Percentiles rank a stretch among this genome's conserved stretches.
Evolutionary conservation across 2,113 vertebrate genomes (phyloP).

Genomic region (Leuciscus idus): DNA sequence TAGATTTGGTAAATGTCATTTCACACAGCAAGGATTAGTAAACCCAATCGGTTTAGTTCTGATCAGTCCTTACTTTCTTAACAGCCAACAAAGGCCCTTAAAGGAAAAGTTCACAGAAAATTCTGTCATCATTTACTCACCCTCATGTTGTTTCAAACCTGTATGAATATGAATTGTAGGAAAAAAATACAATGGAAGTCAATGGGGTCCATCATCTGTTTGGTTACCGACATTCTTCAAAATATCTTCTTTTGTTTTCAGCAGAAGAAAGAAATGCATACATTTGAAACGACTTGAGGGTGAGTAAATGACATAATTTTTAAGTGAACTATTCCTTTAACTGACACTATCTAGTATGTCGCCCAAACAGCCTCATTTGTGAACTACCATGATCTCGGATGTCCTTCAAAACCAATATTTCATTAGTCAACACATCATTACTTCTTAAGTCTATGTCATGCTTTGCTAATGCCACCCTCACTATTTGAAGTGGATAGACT

Average conservation of each 20-base stretch:
- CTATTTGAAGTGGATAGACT: background rate
- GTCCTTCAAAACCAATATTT: background rate
- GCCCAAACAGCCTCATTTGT: background rate
- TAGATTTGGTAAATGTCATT: background rate
- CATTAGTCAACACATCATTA: background rate
- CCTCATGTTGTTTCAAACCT: too few relatives aligned
- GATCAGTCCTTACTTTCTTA: background rate
- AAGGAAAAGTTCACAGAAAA: too few relatives aligned
- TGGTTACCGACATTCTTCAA: too few relatives aligned
- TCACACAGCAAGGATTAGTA: background rate
- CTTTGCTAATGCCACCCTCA: background rate
- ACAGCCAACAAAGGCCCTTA: background rate
- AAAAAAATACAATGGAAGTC: too few relatives aligned
- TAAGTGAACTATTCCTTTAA: background rate
- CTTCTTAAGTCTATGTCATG: background rate
- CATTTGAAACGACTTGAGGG: too few relatives aligned
- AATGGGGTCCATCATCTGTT: too few relatives aligned
- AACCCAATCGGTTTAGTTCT: background rate
- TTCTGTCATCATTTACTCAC: too few relatives aligned
- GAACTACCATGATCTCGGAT: slow-evolving; percentile 7
- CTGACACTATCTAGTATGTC: background rate
- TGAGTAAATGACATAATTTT: too few relatives aligned
- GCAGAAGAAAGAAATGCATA: too few relatives aligned
- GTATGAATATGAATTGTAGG: too few relatives aligned
- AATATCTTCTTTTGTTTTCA: too few relatives aligned